Evolutionary conservation across 2,113 vertebrate genomes (phyloP).

Genomic region (Columba janthina): DNA sequence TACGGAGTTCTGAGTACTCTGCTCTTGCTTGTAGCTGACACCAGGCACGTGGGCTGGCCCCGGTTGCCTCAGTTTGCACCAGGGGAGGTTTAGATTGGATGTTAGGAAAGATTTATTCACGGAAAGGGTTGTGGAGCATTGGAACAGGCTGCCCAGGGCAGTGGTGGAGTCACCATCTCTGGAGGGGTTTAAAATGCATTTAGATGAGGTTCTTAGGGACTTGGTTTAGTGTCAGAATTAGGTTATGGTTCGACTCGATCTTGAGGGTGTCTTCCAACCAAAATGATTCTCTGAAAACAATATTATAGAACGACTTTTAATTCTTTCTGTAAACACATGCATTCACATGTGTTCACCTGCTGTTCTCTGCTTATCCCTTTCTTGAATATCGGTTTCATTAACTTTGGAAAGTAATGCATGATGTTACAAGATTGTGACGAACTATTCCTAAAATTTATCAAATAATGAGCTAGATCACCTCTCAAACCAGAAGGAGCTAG

Average conservation of each 20-base stretch:
- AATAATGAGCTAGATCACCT: not conserved
- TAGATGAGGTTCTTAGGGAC: too few relatives aligned
- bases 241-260: too few relatives aligned
- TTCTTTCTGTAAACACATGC: not conserved
- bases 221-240: too few relatives aligned
- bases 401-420: too few relatives aligned
- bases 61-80: too few relatives aligned
- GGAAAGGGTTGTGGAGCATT: too few relatives aligned
- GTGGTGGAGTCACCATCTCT: too few relatives aligned
- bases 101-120: too few relatives aligned
- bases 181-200: too few relatives aligned
- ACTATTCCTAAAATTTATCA: not conserved
- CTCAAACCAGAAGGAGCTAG: not conserved
- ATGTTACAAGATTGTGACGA: not conserved
- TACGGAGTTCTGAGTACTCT: not conserved
- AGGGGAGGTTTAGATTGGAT: too few relatives aligned
- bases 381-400: not conserved
- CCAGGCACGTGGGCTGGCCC: not conserved
- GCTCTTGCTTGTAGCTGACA: not conserved
- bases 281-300: not conserved
- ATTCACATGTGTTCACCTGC: accelerated
- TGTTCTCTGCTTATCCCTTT: not conserved
- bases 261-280: too few relatives aligned
- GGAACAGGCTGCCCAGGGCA: too few relatives aligned
- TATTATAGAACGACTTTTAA: not conserved